Evolutionary conservation across 2,888 invertebrate species (phyloP), one percentile per base, ranked within the genome.

Genomic region (Polydrusus tereticollis): DNA sequence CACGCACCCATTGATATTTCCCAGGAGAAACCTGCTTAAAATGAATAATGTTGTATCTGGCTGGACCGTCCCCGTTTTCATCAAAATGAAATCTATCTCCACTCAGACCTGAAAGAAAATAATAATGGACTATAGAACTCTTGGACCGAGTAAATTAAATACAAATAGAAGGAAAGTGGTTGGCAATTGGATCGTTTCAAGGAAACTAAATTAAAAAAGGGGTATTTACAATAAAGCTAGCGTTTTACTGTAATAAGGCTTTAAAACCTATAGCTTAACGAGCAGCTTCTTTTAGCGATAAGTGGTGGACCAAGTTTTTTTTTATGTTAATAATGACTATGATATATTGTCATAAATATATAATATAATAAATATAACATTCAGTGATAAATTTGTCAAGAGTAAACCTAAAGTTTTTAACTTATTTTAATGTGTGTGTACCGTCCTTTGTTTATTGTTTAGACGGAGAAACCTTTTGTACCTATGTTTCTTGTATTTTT

Each of bases 1-100:
- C 95, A 75, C 92, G 90, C 36, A 95, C 89, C 96, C 97, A 97
- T 75, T 91, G 89, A 86, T 93, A 96, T 75, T 89, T 88, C 0
- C 93, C 94, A 0, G 88, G 88, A 0, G 90, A 86, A 7, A 90
- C 88, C 83, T 95, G 95, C 83, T 96, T 95, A 88, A 97, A 98
- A 86, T 98, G 97, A 73, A 98, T 93, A 78, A 98, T 97, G 83
- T 97, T 95, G 88, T 98, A 98, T 45, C 97, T 89, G 0, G 97
- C 96, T 0, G 97, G 97, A 0, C 97, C 97, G 81, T 98, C 98
- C 0, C 97, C 97, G 79, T 95, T 94, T 71, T 87, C 88, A 84
- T 97, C 95, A 85, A 98, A 98, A 78, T 91, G 92, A 86, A 98
- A 98, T 82, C 92, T 89, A 84, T 97, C 96, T 0, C 94, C 94